These are phyloP conservation scores for Thereva nobilitata DNA, from an alignment of 2,888 invertebrate genomes.

Conservation along the genomic window DNA sequence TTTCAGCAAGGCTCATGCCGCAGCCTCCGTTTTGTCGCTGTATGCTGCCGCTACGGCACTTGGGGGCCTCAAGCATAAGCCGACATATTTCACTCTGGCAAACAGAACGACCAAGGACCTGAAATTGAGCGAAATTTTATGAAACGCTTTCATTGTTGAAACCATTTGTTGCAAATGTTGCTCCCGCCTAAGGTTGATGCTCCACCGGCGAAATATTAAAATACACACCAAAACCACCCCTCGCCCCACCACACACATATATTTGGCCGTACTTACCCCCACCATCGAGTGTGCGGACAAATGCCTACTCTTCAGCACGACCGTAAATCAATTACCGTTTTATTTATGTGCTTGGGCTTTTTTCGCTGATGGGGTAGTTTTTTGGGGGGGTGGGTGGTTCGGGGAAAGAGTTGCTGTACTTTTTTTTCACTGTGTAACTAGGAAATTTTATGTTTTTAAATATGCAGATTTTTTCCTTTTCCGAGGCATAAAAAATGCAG, in stretches of 20 bases:
- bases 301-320: slow-evolving; percentile 5
- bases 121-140: slow-evolving; percentile 34
- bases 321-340: slow-evolving; percentile 34
- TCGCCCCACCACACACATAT: slow-evolving; percentile 16
- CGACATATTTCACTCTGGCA: slow-evolving; percentile 28
- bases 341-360: background rate
- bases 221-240: slow-evolving; percentile 5
- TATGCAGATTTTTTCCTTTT: no score
- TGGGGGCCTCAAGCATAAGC: no score
- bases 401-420: no score
- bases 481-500: no score
- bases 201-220: slow-evolving; percentile 26
- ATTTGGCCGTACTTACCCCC: slow-evolving; percentile 13
- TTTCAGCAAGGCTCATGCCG: slow-evolving; percentile 14
- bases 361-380: no score
- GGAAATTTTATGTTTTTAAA: no score
- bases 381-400: no score
- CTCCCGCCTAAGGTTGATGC: slow-evolving; percentile 24
- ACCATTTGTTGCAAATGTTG: slow-evolving; percentile 34
- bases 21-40: slow-evolving; percentile 15
- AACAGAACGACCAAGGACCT: slow-evolving; percentile 22
- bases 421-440: no score
- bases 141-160: slow-evolving; percentile 33
- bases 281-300: no score
- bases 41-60: slow-evolving; percentile 13